phyloP scores from a whole-genome alignment of 1,140 invertebrate species.

The Drosophila santomea region DNA sequence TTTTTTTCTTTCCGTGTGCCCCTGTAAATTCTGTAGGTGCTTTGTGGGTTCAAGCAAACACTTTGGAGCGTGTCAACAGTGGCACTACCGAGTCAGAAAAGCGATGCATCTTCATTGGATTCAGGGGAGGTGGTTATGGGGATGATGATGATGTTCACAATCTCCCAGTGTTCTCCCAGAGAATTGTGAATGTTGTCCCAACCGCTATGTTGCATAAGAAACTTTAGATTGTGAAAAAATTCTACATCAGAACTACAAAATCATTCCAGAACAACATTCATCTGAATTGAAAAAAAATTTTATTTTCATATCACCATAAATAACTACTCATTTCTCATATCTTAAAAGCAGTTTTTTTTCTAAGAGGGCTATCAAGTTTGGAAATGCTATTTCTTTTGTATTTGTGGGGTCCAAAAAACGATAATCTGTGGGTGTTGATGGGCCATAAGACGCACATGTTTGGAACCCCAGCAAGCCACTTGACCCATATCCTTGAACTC shows the following conservation, averaged over 20 bases:
- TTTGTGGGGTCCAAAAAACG: background rate
- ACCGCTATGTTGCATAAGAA: background rate
- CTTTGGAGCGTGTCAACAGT: slow-evolving; percentile 16
- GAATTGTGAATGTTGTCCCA: slow-evolving; percentile 1
- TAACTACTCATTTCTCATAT: too few species aligned
- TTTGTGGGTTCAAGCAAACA: slow-evolving; percentile 4
- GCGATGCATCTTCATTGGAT: background rate
- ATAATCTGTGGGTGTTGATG: background rate
- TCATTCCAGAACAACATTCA: too few species aligned
- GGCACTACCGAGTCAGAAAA: slow-evolving; percentile 6
- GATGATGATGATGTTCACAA: background rate
- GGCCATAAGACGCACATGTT: slow-evolving; percentile 9
- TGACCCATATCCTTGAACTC: slow-evolving; percentile 49
- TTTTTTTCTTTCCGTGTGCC: background rate
- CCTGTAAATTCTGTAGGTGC: background rate
- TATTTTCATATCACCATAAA: too few species aligned
- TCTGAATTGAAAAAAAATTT: too few species aligned
- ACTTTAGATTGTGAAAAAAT: too few species aligned
- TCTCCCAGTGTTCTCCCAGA: background rate
- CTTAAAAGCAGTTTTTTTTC: background rate
- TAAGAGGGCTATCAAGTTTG: too few species aligned
- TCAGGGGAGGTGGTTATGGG: background rate
- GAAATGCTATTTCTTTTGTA: background rate
- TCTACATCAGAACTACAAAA: too few species aligned
- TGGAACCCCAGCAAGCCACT: slow-evolving; percentile 1